Evolutionary conservation across 2,797 vertebrate genomes (phyloP).

Genomic region (Galagoides demidoff): DNA sequence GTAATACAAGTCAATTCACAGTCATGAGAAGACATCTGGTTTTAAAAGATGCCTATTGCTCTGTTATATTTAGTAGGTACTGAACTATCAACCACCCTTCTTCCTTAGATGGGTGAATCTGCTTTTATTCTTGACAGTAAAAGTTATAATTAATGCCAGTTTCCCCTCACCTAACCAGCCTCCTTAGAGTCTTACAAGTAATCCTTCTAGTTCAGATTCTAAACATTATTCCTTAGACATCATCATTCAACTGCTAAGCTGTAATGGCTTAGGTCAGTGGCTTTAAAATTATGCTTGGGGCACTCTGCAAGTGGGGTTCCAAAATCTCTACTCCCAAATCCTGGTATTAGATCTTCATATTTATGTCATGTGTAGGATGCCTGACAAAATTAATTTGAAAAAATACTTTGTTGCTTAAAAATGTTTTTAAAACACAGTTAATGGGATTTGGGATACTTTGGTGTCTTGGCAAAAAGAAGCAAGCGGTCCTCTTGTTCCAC

Average conservation of each 20-base stretch:
- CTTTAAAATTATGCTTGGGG: background rate
- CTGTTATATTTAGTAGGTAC: background rate
- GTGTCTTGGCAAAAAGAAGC: background rate
- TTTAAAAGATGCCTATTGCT: constrained; percentile 20
- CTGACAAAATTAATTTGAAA: background rate
- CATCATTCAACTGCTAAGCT: background rate
- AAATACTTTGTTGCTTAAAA: background rate
- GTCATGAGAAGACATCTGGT: background rate
- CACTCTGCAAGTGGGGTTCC: background rate
- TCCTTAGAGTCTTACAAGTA: background rate
- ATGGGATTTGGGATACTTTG: background rate
- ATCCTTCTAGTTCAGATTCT: background rate
- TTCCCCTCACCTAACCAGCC: background rate
- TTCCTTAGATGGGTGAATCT: background rate
- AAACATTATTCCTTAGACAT: background rate
- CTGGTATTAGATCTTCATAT: background rate
- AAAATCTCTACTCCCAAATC: background rate
- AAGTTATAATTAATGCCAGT: background rate
- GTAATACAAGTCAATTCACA: background rate
- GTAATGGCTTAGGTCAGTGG: background rate
- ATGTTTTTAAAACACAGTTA: constrained; percentile 3
- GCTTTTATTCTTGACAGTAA: background rate
- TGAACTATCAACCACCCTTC: constrained; percentile 1
- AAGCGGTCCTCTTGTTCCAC: background rate
- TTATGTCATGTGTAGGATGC: background rate